Conservation (phyloP, 1,140 invertebrate species). For the Thaumatotibia leucotreta region DNA sequence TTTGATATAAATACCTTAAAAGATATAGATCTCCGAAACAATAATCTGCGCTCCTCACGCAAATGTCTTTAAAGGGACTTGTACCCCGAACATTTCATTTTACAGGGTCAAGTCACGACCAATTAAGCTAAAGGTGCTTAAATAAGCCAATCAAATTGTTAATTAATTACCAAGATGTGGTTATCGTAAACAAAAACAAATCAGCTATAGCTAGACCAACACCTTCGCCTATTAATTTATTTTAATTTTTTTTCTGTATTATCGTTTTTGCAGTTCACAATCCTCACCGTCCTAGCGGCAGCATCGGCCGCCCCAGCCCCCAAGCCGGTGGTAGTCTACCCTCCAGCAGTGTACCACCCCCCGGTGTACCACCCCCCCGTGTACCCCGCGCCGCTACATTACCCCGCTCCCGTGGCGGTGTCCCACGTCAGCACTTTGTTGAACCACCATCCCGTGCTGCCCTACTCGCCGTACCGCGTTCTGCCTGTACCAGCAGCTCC, state of each 20-base stretch:
- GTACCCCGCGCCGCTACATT: slow-evolving; percentile 8
- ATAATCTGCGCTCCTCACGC: too few species aligned
- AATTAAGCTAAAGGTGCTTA: too few species aligned
- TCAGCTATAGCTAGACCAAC: too few species aligned
- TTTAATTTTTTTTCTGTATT: not conserved
- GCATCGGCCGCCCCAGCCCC: slow-evolving; percentile 29
- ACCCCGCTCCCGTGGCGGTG: slow-evolving; percentile 14
- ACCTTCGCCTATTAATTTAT: too few species aligned
- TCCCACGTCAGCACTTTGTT: slow-evolving; percentile 18
- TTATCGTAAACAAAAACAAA: too few species aligned
- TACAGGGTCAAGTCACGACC: too few species aligned
- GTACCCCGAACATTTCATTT: too few species aligned
- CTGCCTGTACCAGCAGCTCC: slow-evolving; percentile 9
- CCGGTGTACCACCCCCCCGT: slow-evolving; percentile 10
- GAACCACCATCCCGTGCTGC: slow-evolving; percentile 6
- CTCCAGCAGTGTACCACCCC: slow-evolving; percentile 14
- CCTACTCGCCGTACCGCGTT: slow-evolving; percentile 10
- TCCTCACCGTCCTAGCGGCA: slow-evolving; percentile 23
- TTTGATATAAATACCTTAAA: too few species aligned
- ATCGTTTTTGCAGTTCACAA: slow-evolving; percentile 21
- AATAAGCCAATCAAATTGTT: too few species aligned
- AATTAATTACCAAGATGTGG: too few species aligned
- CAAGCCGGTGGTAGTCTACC: slow-evolving; percentile 28
- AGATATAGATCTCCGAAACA: too few species aligned
- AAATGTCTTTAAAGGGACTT: too few species aligned